phyloP scores from a whole-genome alignment of 2,888 invertebrate genomes.

The Andricus quercusramuli region DNA sequence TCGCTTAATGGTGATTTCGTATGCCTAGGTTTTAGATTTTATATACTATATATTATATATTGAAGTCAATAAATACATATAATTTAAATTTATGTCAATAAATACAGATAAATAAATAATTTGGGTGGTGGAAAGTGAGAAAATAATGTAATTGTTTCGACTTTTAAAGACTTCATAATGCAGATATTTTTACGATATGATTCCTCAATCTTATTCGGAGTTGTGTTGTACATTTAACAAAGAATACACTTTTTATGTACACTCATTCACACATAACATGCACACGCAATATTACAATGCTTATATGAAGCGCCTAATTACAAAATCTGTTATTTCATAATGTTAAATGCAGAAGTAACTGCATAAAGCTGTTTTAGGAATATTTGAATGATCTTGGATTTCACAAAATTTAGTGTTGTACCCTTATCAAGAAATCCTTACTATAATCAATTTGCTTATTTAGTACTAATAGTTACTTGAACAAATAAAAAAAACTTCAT shows the following conservation, averaged over 20 bases:
- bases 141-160: constrained; percentile 1
- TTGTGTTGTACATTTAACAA: constrained; percentile 7
- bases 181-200: constrained; percentile 13
- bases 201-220: constrained; percentile 9
- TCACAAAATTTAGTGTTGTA: too few species aligned
- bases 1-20: too few species aligned
- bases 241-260: background rate
- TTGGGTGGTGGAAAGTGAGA: background rate
- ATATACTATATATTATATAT: too few species aligned
- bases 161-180: background rate
- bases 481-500: too few species aligned
- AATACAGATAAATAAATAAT: background rate
- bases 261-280: constrained; percentile 8
- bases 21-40: too few species aligned
- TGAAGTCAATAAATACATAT: too few species aligned
- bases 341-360: background rate
- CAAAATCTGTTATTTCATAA: constrained; percentile 10
- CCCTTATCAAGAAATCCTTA: too few species aligned
- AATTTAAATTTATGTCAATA: too few species aligned
- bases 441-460: too few species aligned
- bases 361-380: background rate
- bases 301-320: background rate
- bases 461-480: too few species aligned
- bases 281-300: background rate
- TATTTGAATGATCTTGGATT: too few species aligned